Percentiles rank a stretch among this genome's conserved stretches.
Conservation (phyloP, 2,888 invertebrate species). For the Abrostola tripartita region DNA sequence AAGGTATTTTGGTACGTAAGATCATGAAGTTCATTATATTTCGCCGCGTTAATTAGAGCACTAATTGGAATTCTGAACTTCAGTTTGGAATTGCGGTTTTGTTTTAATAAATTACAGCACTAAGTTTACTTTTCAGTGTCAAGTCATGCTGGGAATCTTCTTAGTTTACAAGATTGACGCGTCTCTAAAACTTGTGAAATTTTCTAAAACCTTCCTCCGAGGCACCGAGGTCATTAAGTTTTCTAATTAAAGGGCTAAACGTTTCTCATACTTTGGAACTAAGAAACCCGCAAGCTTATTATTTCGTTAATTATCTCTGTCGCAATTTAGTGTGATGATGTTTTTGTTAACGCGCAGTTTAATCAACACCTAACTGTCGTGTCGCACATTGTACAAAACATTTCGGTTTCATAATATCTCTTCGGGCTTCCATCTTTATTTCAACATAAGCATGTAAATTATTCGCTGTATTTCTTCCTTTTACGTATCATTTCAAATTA, state of each 20-base stretch:
- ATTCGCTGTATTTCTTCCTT: slow-evolving; percentile 8
- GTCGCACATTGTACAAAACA: slow-evolving; percentile 25
- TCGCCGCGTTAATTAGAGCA: not conserved
- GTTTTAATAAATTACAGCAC: slow-evolving; percentile 18
- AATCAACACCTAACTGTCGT: slow-evolving; percentile 12
- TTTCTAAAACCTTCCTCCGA: slow-evolving; percentile 12
- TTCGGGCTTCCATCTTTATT: slow-evolving; percentile 12
- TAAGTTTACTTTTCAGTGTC: slow-evolving; percentile 25
- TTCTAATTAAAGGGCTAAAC: slow-evolving; percentile 38
- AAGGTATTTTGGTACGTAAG: not conserved
- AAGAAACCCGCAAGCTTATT: slow-evolving; percentile 33
- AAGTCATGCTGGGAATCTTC: slow-evolving; percentile 33
- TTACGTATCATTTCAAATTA: not conserved
- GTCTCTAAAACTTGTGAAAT: slow-evolving; percentile 30
- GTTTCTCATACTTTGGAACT: slow-evolving; percentile 45
- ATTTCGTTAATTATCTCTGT: slow-evolving; percentile 22
- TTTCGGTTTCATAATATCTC: slow-evolving; percentile 17
- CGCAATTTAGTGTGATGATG: slow-evolving; percentile 15
- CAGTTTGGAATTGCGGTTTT: slow-evolving; percentile 3
- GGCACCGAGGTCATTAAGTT: slow-evolving; percentile 30
- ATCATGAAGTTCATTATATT: not conserved
- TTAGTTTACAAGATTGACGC: slow-evolving; percentile 34
- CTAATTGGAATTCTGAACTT: not conserved
- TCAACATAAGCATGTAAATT: slow-evolving; percentile 35
- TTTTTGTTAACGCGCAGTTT: slow-evolving; percentile 12